Percentiles rank a stretch among this genome's conserved stretches.
Evolutionary conservation across 1,140 invertebrate genomes (phyloP).

Genomic region (Trissolcus basalis): DNA sequence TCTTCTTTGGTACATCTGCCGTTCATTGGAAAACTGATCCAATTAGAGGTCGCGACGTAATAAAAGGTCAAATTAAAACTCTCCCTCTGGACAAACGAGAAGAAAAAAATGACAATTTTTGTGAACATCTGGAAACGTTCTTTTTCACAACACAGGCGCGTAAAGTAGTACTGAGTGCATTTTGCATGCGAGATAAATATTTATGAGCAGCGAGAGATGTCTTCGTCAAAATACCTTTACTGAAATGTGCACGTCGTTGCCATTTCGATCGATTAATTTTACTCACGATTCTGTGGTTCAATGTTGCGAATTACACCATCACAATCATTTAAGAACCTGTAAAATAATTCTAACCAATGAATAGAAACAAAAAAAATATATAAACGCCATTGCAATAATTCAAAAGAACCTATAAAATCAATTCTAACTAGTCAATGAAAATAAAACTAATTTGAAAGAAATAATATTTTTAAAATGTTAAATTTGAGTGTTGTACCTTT

Average conservation of each 20-base stretch:
- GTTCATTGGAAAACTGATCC: slow-evolving; percentile 1
- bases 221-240: slow-evolving; percentile 30
- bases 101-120: slow-evolving; percentile 16
- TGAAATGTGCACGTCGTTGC: slow-evolving; percentile 3
- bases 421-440: no score
- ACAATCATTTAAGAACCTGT: background rate
- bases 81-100: slow-evolving; percentile 11
- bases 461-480: no score
- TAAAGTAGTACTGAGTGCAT: slow-evolving; percentile 30
- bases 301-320: background rate
- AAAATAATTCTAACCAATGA: no score
- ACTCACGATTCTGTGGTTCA: background rate
- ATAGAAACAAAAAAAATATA: no score
- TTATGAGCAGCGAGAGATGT: slow-evolving; percentile 22
- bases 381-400: no score
- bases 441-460: no score
- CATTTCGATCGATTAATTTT: slow-evolving; percentile 28
- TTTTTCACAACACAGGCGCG: slow-evolving; percentile 15
- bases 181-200: slow-evolving; percentile 38
- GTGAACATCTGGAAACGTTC: slow-evolving; percentile 23
- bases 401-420: no score
- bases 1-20: slow-evolving; percentile 7
- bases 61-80: slow-evolving; percentile 7
- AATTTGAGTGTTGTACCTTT: no score
- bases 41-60: slow-evolving; percentile 7